Evolutionary conservation across 2,797 vertebrate species (phyloP).

Genomic region (Bryconaethiops microstoma): DNA sequence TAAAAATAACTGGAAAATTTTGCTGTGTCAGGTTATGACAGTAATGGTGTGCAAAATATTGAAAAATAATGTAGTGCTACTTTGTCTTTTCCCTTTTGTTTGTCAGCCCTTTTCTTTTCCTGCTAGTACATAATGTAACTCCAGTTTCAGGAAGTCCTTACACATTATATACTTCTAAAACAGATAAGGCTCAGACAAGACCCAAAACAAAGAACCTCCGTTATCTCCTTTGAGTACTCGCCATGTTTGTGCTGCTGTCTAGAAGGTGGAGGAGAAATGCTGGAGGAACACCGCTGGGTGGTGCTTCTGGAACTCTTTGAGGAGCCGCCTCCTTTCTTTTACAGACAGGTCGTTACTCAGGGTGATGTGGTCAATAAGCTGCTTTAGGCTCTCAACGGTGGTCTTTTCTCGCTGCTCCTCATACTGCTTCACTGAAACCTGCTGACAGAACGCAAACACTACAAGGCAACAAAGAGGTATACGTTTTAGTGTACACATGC

Average conservation of each 20-base stretch:
- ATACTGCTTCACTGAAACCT: constrained; percentile 77
- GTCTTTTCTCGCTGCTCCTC: constrained; percentile 77
- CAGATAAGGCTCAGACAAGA: background rate
- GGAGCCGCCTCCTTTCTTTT: constrained; percentile 80
- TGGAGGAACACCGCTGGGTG: constrained; percentile 79
- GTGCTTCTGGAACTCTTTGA: constrained; percentile 85
- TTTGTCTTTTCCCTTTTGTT: background rate
- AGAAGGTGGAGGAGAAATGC: constrained; percentile 70
- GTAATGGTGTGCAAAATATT: background rate
- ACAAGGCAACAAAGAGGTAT: constrained; percentile 50
- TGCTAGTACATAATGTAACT: background rate
- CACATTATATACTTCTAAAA: background rate
- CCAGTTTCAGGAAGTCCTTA: background rate
- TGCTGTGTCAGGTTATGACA: background rate
- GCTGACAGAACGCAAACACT: constrained; percentile 87
- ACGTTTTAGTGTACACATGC: background rate
- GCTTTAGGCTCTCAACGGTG: constrained; percentile 75
- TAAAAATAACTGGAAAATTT: too few species aligned
- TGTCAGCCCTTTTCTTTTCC: too few species aligned
- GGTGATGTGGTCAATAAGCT: constrained; percentile 75
- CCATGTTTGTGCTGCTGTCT: constrained; percentile 46
- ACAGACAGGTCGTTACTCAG: constrained; percentile 64
- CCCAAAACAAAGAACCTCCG: background rate
- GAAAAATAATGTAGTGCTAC: background rate
- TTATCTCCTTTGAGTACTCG: background rate